Base-by-base conservation (phyloP, 2,888 invertebrate genomes). In the Lasius fuliginosus region DNA sequence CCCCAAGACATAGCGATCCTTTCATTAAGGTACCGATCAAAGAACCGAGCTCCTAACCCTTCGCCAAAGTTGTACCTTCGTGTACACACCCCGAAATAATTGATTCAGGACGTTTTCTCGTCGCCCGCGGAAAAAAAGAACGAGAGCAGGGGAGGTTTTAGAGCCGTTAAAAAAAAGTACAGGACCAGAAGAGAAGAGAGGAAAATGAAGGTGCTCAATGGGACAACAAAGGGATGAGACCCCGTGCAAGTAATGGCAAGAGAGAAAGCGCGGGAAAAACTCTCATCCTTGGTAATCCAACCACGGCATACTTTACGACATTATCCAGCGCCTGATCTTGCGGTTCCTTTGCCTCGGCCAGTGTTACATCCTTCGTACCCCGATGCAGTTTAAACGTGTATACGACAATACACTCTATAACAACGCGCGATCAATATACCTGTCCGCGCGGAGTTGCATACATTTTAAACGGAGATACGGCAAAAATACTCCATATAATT, bases 1-100 rank as follows among this genome's bases (percentile, higher is more conserved):
- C 36, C 53, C 62, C 8, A 18, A 86, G 85, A 86, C 83, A 58
- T 69, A 74, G 36, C 68, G 83, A 88, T 84, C 87, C 89, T 91
- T 91, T 88, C 85, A 89, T 88, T 86, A 86, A 84, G 67, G 83
- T 76, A 65, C 64, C 89, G 86, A 86, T 87, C 87, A 89, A 89
- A 90, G 84, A 86, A 81, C 58, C 82, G 33, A 65, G 36, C 77
- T 69, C 65, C 67, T 74, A 68, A 77, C 73, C 73, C 33, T 82
- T 84, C 60, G 15, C 46, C 36, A 46, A 82, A 74, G 62, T 68
- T 49, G 36, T 77, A 77, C 18, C 46, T 18, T 42, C 42, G 67
- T 36, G 42, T 67, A 58, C 18, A 49, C 23, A 53, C 6, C 15
- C 15, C 18, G 27, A 36, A 58, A 58, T 73, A 58, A 58, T 73